Conservation (phyloP, 2,797 vertebrate species). For the Chaetophractus vellerosus region DNA sequence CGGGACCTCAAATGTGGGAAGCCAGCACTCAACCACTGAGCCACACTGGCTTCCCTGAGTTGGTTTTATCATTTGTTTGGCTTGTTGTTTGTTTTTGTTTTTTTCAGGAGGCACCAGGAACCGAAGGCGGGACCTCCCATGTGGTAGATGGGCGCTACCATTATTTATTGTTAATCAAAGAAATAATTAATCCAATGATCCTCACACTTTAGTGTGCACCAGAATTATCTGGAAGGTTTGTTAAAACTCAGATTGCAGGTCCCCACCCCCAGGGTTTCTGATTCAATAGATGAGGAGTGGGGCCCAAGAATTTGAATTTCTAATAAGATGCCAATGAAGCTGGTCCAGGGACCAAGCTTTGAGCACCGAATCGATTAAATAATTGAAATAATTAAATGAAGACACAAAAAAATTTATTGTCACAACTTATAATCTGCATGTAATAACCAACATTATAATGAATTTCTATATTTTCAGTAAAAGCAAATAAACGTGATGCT, state of each 20-base stretch:
- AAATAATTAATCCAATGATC: conserved; percentile 46
- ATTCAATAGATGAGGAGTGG: background rate
- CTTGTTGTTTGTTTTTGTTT: no score
- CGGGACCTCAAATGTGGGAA: no score
- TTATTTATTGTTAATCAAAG: conserved; percentile 4
- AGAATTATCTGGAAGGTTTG: background rate
- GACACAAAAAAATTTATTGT: conserved; percentile 13
- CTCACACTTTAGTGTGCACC: background rate
- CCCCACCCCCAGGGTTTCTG: conserved; percentile 13
- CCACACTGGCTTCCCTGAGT: no score
- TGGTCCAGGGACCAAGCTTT: conserved; percentile 31
- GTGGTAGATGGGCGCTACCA: background rate
- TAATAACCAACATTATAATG: conserved; percentile 21
- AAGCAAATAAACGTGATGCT: conserved; percentile 55
- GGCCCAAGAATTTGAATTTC: background rate
- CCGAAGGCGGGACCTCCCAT: no score
- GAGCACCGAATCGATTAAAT: background rate
- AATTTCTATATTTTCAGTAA: conserved; percentile 67
- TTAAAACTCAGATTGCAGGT: background rate
- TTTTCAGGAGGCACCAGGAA: no score
- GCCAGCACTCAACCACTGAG: no score
- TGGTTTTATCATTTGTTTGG: no score
- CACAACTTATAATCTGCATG: conserved; percentile 41
- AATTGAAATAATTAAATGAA: conserved; percentile 37
- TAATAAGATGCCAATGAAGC: conserved; percentile 23